Evolutionary conservation across 2,113 vertebrate species (phyloP).

Genomic region (Otus sunia): DNA sequence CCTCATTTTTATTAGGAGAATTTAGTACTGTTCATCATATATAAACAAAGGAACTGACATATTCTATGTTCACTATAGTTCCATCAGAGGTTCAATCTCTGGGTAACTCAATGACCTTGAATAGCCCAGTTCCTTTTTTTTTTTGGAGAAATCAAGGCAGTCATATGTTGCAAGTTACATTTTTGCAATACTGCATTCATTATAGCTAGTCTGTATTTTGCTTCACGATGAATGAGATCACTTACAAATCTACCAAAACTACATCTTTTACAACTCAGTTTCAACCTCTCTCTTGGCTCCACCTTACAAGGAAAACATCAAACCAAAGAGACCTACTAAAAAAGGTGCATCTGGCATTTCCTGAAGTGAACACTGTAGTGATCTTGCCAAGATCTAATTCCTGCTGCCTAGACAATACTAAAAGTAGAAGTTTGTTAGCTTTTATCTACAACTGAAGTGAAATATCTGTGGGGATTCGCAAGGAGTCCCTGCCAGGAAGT

Average conservation of each 20-base stretch:
- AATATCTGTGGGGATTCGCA: too few relatives aligned
- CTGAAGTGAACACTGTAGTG: background rate
- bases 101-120: background rate
- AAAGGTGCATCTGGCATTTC: background rate
- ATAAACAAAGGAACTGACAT: background rate
- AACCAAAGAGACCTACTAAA: background rate
- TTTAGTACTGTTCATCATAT: background rate
- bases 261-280: background rate
- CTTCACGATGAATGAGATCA: background rate
- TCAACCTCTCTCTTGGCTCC: background rate
- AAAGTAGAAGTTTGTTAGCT: background rate
- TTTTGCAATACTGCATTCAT: background rate
- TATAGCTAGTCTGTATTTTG: background rate
- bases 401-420: background rate
- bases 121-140: background rate
- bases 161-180: background rate
- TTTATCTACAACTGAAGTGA: background rate
- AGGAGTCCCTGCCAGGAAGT: too few relatives aligned
- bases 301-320: background rate
- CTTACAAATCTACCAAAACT: background rate
- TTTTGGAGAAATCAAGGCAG: background rate
- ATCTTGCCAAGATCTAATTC: background rate
- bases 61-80: background rate
- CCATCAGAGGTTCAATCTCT: background rate
- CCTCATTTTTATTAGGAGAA: background rate